Base-by-base conservation (phyloP, 2,113 vertebrate species). In the Eleginops maclovinus region DNA sequence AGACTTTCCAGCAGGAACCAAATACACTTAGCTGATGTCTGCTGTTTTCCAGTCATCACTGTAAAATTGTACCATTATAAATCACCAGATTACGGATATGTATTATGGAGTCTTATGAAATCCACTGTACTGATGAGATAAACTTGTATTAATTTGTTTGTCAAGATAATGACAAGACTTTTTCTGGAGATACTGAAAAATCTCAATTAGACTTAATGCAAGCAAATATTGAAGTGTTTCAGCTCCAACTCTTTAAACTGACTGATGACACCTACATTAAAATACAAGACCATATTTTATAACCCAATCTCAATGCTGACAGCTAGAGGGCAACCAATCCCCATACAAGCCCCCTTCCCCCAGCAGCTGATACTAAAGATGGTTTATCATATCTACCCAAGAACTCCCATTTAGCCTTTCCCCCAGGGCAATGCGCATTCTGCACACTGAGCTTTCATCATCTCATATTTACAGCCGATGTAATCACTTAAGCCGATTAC, bases 241-340 rank as follows among this genome's bases (percentile, higher is more conserved):
- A 46, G 14, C 22, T 28, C 80, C 41, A 21, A 65, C 28, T 78
- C 41, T 41, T 15, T 5, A 55, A 77, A 70, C 28, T 46, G 63
- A 72, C 69, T 54, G 54, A 76, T 69, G 46, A 36, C 12, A 17
- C 64, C 31, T 40, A 22, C 19, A 64, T 65, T 77, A 21, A 41
- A 11, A 73, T 60, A 72, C 49, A 21, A 41, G 41, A 74, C 63
- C 61, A 82, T 76, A 81, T 84, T 88, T 88, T 61, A 91, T 84
- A 68, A 73, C 73, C 50, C 50, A 81, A 24, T 93, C 79, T 93
- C 78, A 74, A 40, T 49, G 77, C 75, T 89, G 89, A 88, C 94
- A 95, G 93, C 95, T 95, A 95, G 94, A 94, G 95, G 94, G 95
- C 95, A 94, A 92, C 94, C 93, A 89, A 92, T 82, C 90, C 89